These are phyloP conservation scores for Ferrisia virgata DNA, from an alignment of 2,888 invertebrate species.

Conservation along the genomic window DNA sequence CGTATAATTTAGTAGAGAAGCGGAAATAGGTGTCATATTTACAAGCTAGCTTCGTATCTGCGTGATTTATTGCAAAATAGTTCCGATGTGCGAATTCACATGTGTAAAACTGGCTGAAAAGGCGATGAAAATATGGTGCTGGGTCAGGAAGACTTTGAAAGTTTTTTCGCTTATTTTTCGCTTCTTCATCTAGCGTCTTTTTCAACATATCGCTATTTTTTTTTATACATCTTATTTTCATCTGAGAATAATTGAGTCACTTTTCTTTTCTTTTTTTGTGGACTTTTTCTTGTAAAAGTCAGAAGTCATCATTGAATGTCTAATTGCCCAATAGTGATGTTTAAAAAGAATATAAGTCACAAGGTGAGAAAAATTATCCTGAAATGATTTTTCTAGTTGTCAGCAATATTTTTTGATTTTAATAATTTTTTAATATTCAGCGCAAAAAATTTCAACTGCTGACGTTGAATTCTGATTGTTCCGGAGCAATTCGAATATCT, in stretches of 20 bases:
- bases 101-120: neutral
- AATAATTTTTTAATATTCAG: too few species aligned
- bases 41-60: constrained; percentile 39
- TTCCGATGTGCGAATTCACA: constrained; percentile 38
- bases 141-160: neutral
- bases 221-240: neutral
- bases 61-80: constrained; percentile 37
- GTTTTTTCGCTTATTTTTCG: neutral
- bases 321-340: too few species aligned
- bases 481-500: too few species aligned
- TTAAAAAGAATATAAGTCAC: too few species aligned
- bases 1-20: constrained; percentile 39
- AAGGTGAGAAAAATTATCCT: too few species aligned
- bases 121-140: neutral
- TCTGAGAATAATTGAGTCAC: neutral
- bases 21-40: constrained; percentile 45
- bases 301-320: too few species aligned
- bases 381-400: too few species aligned
- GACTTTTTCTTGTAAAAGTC: too few species aligned
- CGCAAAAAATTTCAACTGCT: too few species aligned
- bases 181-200: neutral
- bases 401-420: too few species aligned
- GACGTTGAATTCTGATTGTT: too few species aligned
- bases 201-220: neutral
- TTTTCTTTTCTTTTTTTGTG: neutral